These are phyloP conservation scores for Drosophila truncata DNA, from an alignment of 1,140 invertebrate genomes.

Conservation along the genomic window DNA sequence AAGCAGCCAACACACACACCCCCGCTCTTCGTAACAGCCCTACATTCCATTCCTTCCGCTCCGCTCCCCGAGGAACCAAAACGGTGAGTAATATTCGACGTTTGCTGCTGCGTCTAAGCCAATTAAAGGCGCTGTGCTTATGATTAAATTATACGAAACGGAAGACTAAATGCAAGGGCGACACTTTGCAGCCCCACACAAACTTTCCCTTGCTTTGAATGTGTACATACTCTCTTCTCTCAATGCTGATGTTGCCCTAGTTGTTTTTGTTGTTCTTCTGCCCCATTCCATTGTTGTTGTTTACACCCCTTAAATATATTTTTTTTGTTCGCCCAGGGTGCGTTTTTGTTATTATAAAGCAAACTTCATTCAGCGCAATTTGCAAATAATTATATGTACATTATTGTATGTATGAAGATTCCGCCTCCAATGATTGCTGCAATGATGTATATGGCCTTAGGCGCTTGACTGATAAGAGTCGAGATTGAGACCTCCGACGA, in stretches of 20 bases:
- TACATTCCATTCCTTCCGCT: conserved; percentile 54
- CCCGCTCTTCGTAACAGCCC: conserved; percentile 48
- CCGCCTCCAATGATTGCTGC: conserved; percentile 21
- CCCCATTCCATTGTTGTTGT: conserved; percentile 26
- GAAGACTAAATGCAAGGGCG: conserved; percentile 14
- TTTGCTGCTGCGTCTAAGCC: conserved; percentile 57
- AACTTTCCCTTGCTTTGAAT: conserved; percentile 35
- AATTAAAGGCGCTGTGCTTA: conserved; percentile 46
- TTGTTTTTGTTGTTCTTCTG: conserved; percentile 6
- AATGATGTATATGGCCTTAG: conserved; percentile 26
- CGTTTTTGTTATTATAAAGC: conserved; percentile 35
- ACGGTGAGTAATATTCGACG: conserved; percentile 74
- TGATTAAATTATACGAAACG: conserved; percentile 41
- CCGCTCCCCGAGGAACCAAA: conserved; percentile 54
- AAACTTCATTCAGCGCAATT: conserved; percentile 15
- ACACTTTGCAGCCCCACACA: conserved; percentile 9
- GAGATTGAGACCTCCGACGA: conserved; percentile 13
- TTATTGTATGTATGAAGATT: conserved; percentile 9
- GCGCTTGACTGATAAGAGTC: conserved; percentile 41
- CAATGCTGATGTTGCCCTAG: conserved; percentile 1
- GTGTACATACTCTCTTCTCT: conserved; percentile 41
- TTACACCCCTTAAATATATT: conserved; percentile 56
- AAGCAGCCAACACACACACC: conserved; percentile 14
- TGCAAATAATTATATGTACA: background rate
- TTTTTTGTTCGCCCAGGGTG: conserved; percentile 35